phyloP scores from a whole-genome alignment of 1,140 invertebrate genomes.

The Leptoteleia sp. region DNA sequence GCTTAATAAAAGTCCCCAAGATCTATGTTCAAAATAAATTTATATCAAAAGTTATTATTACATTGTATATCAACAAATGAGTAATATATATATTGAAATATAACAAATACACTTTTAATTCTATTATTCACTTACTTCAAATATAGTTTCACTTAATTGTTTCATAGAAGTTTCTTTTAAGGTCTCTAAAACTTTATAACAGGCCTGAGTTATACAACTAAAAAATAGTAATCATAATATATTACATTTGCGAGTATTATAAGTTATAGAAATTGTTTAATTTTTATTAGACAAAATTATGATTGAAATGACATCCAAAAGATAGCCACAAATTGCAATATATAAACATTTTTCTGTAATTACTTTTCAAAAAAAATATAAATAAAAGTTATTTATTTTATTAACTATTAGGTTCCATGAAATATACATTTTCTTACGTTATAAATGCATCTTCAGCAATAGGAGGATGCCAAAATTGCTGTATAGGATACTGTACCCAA shows the following conservation, averaged over 20 bases:
- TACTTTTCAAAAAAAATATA: neutral
- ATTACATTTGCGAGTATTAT: no score
- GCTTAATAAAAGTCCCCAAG: constrained; percentile 89
- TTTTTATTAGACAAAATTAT: no score
- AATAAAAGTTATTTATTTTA: neutral
- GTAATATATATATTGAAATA: no score
- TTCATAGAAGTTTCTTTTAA: constrained; percentile 83
- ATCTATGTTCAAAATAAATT: no score
- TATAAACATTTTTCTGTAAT: no score
- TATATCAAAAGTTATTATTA: no score
- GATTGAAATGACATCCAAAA: no score
- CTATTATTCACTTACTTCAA: constrained; percentile 74
- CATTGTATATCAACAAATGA: no score
- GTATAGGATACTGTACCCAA: constrained; percentile 86
- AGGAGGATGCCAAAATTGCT: constrained; percentile 90
- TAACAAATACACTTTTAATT: no score
- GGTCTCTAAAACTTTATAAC: constrained; percentile 89
- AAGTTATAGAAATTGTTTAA: no score
- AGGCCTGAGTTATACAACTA: constrained; percentile 86
- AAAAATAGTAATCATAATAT: constrained; percentile 65
- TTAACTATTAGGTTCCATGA: neutral
- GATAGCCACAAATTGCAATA: no score
- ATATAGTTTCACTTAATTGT: constrained; percentile 85
- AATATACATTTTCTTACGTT: constrained; percentile 82
- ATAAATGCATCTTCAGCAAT: constrained; percentile 92